These are phyloP conservation scores for Paramormyrops kingsleyae DNA, from an alignment of 2,113 vertebrate species.

Conservation along the genomic window DNA sequence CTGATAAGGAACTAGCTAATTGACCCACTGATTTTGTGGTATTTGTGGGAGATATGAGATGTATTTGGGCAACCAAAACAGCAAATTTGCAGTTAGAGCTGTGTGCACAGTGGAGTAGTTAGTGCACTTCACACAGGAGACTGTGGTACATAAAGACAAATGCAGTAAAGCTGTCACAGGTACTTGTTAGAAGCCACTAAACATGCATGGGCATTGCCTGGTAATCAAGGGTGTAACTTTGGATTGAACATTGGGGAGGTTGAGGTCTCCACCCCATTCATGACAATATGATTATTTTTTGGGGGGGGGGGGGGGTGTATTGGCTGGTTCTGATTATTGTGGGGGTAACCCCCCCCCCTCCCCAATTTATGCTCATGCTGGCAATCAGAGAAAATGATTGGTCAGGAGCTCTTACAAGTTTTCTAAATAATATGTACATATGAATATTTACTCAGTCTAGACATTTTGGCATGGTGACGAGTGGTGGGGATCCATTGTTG, in stretches of 20 bases:
- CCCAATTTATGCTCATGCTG: too few relatives aligned
- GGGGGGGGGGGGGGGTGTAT: too few relatives aligned
- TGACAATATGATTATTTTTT: too few relatives aligned
- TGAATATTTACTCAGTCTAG: background rate
- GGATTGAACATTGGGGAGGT: too few relatives aligned
- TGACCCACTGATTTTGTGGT: background rate
- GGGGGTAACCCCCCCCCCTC: too few relatives aligned
- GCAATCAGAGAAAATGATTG: background rate
- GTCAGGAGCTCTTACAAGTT: background rate
- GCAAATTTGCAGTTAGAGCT: background rate
- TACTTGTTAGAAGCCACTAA: background rate
- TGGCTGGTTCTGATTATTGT: too few relatives aligned
- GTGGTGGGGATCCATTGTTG: slow-evolving; percentile 24
- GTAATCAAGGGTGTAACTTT: background rate
- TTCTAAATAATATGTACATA: background rate
- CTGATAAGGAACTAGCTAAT: background rate
- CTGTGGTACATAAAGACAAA: background rate
- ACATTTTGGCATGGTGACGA: slow-evolving; percentile 53
- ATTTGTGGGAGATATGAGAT: background rate
- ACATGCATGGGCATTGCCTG: background rate
- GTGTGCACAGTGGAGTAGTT: background rate
- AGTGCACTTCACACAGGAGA: background rate
- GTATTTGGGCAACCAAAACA: background rate
- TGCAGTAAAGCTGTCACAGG: background rate
- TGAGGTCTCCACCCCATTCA: too few relatives aligned